Conservation (phyloP, 2,797 vertebrate species). For the Gymnopithys bicolor region DNA sequence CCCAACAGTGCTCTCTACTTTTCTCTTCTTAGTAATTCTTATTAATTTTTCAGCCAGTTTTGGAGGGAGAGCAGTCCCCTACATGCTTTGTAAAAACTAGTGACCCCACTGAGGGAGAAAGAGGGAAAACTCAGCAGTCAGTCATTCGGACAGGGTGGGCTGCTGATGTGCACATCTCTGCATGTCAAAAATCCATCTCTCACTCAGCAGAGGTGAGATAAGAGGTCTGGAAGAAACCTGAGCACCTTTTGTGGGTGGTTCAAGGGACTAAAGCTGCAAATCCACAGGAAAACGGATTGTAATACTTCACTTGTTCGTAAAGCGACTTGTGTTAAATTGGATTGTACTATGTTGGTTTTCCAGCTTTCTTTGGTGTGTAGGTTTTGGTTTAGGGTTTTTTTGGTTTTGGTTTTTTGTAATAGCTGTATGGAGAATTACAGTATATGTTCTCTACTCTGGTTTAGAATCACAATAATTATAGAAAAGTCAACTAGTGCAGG, state of each 20-base stretch:
- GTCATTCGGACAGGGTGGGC: neutral
- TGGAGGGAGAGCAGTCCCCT: neutral
- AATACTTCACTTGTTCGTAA: neutral
- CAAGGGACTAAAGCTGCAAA: neutral
- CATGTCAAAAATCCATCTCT: neutral
- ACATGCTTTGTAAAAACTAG: neutral
- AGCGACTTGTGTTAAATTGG: neutral
- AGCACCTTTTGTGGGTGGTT: neutral
- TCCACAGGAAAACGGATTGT: neutral
- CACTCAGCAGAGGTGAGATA: neutral
- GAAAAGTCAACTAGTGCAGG: neutral
- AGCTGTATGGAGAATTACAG: neutral
- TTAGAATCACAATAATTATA: neutral
- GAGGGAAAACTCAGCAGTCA: neutral
- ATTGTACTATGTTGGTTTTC: neutral
- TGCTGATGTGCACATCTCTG: neutral
- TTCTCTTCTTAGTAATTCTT: neutral
- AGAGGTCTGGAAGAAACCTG: neutral
- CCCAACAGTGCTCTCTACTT: neutral
- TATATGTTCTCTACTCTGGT: neutral
- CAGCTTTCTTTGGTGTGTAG: neutral
- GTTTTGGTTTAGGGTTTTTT: accelerated
- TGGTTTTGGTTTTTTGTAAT: neutral
- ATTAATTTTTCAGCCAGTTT: neutral
- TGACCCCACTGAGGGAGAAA: neutral